Conservation (phyloP, 2,797 vertebrate species). For the Anisognathus igniventris region DNA sequence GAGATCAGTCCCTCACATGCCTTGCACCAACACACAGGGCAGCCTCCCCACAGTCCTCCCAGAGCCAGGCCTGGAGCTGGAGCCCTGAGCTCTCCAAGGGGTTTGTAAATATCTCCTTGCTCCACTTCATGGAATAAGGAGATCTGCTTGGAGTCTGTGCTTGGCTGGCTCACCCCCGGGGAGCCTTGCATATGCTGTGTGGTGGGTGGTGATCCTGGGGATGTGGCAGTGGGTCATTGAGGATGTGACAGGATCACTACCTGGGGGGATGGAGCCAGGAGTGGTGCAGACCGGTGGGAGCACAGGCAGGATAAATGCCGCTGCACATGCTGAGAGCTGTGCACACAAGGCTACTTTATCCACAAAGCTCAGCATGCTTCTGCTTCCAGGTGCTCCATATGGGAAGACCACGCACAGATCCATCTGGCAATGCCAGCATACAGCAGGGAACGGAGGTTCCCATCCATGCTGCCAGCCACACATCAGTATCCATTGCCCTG, state of each 20-base stretch:
- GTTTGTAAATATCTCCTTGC: background rate
- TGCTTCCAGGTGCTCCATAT: background rate
- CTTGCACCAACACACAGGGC: background rate
- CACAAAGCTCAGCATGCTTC: background rate
- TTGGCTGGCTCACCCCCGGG: background rate
- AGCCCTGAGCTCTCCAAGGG: background rate
- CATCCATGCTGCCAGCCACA: accelerated
- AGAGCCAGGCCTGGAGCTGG: background rate
- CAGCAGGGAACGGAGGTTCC: background rate
- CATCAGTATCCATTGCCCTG: background rate
- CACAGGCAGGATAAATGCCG: accelerated
- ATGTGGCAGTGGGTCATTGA: background rate
- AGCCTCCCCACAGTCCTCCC: background rate
- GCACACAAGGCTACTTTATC: background rate
- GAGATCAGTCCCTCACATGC: background rate
- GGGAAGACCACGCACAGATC: background rate
- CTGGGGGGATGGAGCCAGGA: background rate
- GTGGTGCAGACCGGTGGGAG: background rate
- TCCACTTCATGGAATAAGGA: background rate
- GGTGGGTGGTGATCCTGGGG: background rate
- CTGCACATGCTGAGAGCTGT: background rate
- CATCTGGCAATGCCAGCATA: background rate
- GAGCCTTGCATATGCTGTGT: background rate
- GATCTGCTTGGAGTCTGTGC: background rate
- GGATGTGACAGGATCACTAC: background rate